Evolutionary conservation across 2,113 vertebrate genomes (phyloP).

Genomic region (Daubentonia madagascariensis): DNA sequence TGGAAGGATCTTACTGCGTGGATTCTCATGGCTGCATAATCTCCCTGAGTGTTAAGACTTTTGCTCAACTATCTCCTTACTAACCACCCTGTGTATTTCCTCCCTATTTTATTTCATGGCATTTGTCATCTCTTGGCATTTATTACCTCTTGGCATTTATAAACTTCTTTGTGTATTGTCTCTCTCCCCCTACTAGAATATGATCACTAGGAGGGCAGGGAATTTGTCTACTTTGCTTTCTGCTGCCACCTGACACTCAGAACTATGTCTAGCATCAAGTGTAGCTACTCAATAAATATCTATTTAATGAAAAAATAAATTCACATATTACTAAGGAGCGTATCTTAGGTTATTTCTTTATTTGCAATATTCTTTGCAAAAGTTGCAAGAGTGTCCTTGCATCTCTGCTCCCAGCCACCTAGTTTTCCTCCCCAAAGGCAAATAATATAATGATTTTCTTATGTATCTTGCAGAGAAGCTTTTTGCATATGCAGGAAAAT

Average conservation of each 20-base stretch:
- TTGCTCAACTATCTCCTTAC: background rate
- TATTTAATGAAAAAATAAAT: background rate
- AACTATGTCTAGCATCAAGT: background rate
- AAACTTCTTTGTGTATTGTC: background rate
- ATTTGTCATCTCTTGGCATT: background rate
- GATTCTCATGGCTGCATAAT: background rate
- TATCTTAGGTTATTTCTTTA: background rate
- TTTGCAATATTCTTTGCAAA: background rate
- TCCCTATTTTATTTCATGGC: background rate
- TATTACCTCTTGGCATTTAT: background rate
- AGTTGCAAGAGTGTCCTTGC: background rate
- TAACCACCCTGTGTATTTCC: background rate
- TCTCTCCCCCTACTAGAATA: background rate
- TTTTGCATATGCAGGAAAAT: background rate
- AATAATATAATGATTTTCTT: background rate
- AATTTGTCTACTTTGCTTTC: background rate
- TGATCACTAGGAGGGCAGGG: background rate
- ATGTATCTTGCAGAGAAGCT: background rate
- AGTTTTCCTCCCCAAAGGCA: background rate
- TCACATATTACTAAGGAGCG: background rate
- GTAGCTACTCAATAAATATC: background rate
- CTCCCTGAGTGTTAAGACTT: background rate
- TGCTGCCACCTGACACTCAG: background rate
- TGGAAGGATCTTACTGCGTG: background rate
- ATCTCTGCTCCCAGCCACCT: background rate